A percentile compares a stretch with the other conserved stretches of the same genome.
These are phyloP conservation scores for Micronycteris hirsuta DNA, from an alignment of 2,113 vertebrate species.

Conservation along the genomic window DNA sequence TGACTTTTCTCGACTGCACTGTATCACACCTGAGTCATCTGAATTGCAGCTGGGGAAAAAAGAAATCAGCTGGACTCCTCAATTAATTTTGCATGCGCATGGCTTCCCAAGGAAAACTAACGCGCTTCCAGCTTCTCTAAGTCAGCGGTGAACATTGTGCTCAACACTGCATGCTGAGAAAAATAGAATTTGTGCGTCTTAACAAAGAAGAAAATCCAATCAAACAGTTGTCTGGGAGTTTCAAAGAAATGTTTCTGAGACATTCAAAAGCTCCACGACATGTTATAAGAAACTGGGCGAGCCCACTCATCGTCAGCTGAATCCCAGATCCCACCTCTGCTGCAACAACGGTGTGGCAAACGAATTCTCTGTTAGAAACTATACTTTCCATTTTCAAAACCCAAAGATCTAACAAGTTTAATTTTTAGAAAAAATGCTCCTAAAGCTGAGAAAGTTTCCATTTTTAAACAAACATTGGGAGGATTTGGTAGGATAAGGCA, in stretches of 20 bases:
- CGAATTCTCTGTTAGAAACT: neutral
- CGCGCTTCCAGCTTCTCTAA: constrained; percentile 31
- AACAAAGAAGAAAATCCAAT: constrained; percentile 47
- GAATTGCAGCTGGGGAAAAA: neutral
- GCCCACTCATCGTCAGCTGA: neutral
- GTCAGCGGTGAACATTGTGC: constrained; percentile 5
- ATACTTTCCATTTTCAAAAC: neutral
- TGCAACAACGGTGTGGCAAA: neutral
- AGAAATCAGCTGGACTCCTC: constrained; percentile 34
- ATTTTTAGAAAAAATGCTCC: neutral
- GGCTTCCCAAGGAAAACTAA: constrained; percentile 56
- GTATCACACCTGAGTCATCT: constrained; percentile 16
- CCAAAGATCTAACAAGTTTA: neutral
- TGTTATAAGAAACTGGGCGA: neutral
- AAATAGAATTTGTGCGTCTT: constrained; percentile 45
- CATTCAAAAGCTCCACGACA: constrained; percentile 26
- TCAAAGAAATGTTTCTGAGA: constrained; percentile 36
- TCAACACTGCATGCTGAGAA: neutral
- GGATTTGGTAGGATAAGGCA: neutral
- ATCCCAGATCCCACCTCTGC: neutral
- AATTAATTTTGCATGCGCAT: constrained; percentile 62
- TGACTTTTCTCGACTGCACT: constrained; percentile 39
- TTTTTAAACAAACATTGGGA: neutral
- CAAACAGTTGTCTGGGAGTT: constrained; percentile 28
- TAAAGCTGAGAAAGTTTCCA: neutral